Conservation (phyloP, 2,113 vertebrate species). For the Paramormyrops kingsleyae region DNA sequence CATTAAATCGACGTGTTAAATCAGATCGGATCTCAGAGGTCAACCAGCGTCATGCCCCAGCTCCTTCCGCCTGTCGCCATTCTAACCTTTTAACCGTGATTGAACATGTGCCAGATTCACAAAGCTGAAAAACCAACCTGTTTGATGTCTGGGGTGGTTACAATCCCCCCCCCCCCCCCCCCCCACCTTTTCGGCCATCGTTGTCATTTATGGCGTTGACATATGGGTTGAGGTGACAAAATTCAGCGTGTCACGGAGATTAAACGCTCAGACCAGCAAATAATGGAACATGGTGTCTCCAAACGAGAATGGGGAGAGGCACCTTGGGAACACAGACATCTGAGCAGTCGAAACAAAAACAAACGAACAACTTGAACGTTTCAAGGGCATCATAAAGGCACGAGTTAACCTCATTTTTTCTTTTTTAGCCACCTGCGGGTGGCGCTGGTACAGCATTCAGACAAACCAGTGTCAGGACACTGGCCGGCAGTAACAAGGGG, state of each 20-base stretch:
- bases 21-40: constrained; percentile 43
- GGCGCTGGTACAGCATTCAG: background rate
- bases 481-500: background rate
- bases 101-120: background rate
- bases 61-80: background rate
- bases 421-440: background rate
- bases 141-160: background rate
- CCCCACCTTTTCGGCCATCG: background rate
- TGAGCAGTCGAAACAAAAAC: background rate
- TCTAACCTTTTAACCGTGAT: constrained; percentile 4
- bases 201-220: background rate
- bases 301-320: background rate
- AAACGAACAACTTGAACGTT: background rate
- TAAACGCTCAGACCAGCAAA: background rate
- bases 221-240: background rate
- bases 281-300: background rate
- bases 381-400: background rate
- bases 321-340: background rate
- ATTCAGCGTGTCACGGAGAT: background rate
- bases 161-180: background rate
- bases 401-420: background rate
- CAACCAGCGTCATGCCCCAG: constrained; percentile 29
- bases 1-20: constrained; percentile 34
- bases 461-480: background rate
- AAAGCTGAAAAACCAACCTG: background rate